Conservation (phyloP, 2,888 invertebrate genomes). For the Tenthredo notha region DNA sequence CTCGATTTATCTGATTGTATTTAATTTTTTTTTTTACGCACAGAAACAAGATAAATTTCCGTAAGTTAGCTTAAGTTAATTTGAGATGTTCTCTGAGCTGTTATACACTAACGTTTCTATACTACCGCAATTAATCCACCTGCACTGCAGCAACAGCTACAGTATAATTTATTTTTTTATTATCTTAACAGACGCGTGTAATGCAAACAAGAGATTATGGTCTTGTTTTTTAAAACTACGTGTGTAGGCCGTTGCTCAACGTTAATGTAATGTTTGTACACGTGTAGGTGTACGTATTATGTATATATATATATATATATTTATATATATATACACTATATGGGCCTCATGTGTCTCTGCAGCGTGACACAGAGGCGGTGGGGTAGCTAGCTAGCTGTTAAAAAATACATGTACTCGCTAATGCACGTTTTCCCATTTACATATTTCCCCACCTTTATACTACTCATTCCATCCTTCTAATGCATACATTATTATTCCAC, state of each 20-base stretch:
- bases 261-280: conserved; percentile 7
- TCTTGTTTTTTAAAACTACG: conserved; percentile 1
- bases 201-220: conserved; percentile 30
- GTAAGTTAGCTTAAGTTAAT: background rate
- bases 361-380: conserved; percentile 2
- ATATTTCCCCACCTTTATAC: conserved; percentile 27
- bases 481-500: conserved; percentile 40
- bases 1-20: no score
- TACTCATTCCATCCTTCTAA: conserved; percentile 29
- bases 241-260: background rate
- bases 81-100: background rate
- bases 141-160: background rate
- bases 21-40: background rate
- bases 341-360: background rate
- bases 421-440: conserved; percentile 41
- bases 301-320: background rate
- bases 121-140: background rate
- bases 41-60: background rate
- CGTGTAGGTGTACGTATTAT: background rate
- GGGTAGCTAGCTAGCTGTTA: conserved; percentile 10
- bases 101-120: background rate
- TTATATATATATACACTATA: background rate
- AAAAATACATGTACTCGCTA: conserved; percentile 44
- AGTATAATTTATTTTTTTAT: background rate
- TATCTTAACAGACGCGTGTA: conserved; percentile 20